Evolutionary conservation across 2,113 vertebrate species (phyloP).

Genomic region (Mystacornis crossleyi): DNA sequence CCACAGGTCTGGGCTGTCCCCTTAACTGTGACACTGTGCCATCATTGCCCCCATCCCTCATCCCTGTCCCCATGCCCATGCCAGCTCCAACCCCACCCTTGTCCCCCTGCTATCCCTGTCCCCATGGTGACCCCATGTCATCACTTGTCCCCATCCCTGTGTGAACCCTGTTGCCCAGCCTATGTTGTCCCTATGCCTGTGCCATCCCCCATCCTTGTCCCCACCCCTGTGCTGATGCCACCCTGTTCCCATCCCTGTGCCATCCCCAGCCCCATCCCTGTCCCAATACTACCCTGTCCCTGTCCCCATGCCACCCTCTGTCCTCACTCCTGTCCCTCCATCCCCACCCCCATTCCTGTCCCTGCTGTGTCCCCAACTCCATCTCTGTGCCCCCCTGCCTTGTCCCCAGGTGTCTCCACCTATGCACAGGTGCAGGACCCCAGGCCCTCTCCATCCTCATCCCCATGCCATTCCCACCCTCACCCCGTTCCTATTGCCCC

Average conservation of each 20-base stretch:
- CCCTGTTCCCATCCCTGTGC: background rate
- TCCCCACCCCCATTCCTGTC: background rate
- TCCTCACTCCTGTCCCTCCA: background rate
- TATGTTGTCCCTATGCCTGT: too few relatives aligned
- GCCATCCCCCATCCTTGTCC: background rate
- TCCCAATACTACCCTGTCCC: too few relatives aligned
- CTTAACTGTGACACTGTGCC: background rate
- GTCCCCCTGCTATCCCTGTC: background rate
- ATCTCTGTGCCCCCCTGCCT: background rate
- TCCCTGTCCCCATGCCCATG: background rate
- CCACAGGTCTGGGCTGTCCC: background rate
- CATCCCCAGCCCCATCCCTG: background rate
- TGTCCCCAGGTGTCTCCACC: background rate
- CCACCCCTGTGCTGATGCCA: background rate
- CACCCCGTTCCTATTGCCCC: background rate
- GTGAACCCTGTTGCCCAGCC: too few relatives aligned
- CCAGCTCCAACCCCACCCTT: background rate
- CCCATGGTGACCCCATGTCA: too few relatives aligned
- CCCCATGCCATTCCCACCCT: rapidly evolving
- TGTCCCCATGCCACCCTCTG: background rate
- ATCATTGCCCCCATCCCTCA: background rate
- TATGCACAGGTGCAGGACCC: background rate
- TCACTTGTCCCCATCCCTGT: background rate
- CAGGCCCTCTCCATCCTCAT: background rate
- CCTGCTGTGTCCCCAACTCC: background rate